phyloP scores from a whole-genome alignment of 2,888 invertebrate species.

The Drosophila paramelanica region DNA sequence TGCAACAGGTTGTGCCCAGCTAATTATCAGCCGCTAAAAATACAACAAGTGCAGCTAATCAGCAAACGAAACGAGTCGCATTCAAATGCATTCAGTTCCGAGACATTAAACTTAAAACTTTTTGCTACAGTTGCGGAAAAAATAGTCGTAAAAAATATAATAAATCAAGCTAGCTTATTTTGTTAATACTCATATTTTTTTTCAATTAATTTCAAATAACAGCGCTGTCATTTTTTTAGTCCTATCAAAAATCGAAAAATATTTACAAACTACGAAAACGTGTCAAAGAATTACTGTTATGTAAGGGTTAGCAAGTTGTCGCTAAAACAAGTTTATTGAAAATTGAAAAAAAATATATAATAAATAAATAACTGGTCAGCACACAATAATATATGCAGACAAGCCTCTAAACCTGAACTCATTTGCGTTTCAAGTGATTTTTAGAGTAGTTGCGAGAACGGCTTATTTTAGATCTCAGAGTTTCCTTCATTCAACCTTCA shows the following conservation, averaged over 20 bases:
- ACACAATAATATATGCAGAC: slow-evolving; percentile 14
- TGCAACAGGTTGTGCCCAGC: background rate
- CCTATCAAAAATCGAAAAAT: slow-evolving; percentile 25
- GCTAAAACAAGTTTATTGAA: slow-evolving; percentile 40
- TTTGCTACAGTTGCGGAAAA: background rate
- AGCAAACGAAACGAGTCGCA: background rate
- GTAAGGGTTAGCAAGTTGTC: slow-evolving; percentile 27
- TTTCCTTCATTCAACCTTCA: slow-evolving; percentile 65
- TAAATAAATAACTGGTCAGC: slow-evolving; percentile 33
- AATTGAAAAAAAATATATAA: slow-evolving; percentile 13
- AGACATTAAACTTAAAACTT: background rate
- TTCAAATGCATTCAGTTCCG: background rate
- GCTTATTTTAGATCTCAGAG: slow-evolving; percentile 19
- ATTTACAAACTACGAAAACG: background rate
- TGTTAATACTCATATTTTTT: too few species aligned
- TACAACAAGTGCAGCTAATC: background rate
- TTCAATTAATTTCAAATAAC: background rate
- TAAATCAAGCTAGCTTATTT: background rate
- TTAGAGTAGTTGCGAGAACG: slow-evolving; percentile 1
- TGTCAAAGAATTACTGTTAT: slow-evolving; percentile 25
- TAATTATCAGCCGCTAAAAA: background rate
- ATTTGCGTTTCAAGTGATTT: slow-evolving; percentile 43
- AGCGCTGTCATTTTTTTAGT: background rate
- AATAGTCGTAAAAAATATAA: background rate
- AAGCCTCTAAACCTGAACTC: slow-evolving; percentile 52